These are phyloP conservation scores for Crossocerus cetratus DNA, from an alignment of 2,888 invertebrate genomes.

Conservation along the genomic window DNA sequence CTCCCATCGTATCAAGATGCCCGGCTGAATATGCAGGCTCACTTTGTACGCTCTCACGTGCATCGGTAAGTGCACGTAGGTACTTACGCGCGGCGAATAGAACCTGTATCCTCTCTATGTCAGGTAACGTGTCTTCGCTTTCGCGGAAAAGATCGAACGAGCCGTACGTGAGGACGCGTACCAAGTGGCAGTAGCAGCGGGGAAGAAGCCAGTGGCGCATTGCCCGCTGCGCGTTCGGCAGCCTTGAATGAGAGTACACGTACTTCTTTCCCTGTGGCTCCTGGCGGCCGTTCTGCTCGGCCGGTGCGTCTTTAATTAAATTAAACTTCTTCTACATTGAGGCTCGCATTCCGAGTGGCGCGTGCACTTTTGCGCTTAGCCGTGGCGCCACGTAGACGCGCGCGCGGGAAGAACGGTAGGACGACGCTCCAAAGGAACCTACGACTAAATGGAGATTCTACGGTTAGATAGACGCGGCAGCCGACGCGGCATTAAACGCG, in stretches of 20 bases:
- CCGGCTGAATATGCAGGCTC: background rate
- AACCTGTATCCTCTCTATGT: slow-evolving; percentile 60
- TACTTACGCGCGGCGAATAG: slow-evolving; percentile 66
- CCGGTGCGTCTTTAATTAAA: slow-evolving; percentile 7
- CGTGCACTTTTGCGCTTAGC: background rate
- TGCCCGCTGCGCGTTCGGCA: slow-evolving; percentile 21
- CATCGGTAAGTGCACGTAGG: slow-evolving; percentile 46
- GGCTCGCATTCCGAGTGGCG: background rate
- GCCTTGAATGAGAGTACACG: slow-evolving; percentile 49
- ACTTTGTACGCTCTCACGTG: slow-evolving; percentile 29
- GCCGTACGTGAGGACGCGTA: slow-evolving; percentile 71
- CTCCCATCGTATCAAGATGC: background rate
- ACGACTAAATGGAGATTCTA: too few relatives aligned
- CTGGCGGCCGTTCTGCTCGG: background rate
- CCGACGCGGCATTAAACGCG: too few relatives aligned
- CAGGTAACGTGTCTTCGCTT: slow-evolving; percentile 65
- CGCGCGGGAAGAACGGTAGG: slow-evolving; percentile 2
- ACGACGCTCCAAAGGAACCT: too few relatives aligned
- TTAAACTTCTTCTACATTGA: background rate
- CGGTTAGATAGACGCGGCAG: too few relatives aligned
- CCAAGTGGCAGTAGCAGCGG: slow-evolving; percentile 45
- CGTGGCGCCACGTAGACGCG: background rate
- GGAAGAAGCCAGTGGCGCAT: slow-evolving; percentile 13
- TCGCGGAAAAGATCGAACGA: slow-evolving; percentile 73
- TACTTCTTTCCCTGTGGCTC: slow-evolving; percentile 30